Evolutionary conservation across 2,797 vertebrate genomes (phyloP).

Genomic region (Gila robusta): DNA sequence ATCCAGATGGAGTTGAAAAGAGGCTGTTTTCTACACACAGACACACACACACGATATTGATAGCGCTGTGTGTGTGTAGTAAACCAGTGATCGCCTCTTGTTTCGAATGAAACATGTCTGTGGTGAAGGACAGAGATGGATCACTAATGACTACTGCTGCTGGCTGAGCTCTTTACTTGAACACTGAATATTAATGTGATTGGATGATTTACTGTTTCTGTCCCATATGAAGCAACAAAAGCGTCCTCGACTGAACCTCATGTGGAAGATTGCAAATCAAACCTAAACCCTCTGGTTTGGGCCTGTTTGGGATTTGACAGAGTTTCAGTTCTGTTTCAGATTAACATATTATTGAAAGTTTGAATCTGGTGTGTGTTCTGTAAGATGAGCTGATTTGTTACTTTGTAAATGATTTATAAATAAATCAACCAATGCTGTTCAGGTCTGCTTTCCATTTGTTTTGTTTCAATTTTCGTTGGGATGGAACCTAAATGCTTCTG

Average conservation of each 20-base stretch:
- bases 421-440: slow-evolving; percentile 31
- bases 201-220: background rate
- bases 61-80: background rate
- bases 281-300: background rate
- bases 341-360: background rate
- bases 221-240: background rate
- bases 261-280: background rate
- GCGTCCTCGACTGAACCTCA: background rate
- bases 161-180: slow-evolving; percentile 29
- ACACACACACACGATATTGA: background rate
- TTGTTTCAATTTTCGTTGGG: background rate
- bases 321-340: background rate
- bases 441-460: background rate
- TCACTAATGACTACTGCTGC: slow-evolving; percentile 35
- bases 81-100: background rate
- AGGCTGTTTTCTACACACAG: background rate
- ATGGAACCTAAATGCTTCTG: background rate
- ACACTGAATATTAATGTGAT: slow-evolving; percentile 33
- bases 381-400: slow-evolving; percentile 40
- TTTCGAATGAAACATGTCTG: background rate
- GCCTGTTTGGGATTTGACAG: background rate
- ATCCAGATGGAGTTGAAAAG: background rate
- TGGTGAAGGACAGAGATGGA: background rate
- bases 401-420: slow-evolving; percentile 51
- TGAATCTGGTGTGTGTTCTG: background rate